These are phyloP conservation scores for Tridacna crocea DNA, from an alignment of 2,888 invertebrate species.

Conservation along the genomic window DNA sequence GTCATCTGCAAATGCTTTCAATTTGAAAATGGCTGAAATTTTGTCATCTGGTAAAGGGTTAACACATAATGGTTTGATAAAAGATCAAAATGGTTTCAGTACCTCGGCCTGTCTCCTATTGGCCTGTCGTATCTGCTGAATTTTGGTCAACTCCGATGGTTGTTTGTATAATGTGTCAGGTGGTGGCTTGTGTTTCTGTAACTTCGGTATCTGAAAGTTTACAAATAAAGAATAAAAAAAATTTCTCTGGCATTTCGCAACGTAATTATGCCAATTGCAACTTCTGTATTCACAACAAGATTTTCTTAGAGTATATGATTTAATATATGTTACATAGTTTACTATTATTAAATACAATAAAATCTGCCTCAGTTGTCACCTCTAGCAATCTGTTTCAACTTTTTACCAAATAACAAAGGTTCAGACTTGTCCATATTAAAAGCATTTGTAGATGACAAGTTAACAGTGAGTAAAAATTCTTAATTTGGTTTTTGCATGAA, in stretches of 20 bases:
- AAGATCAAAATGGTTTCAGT: not conserved
- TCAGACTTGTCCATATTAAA: not conserved
- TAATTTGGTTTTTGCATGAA: too few species aligned
- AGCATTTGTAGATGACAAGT: not conserved
- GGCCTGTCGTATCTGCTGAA: constrained; percentile 70
- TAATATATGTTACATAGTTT: too few species aligned
- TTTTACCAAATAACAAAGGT: not conserved
- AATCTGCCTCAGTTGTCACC: too few species aligned
- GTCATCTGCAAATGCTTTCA: too few species aligned
- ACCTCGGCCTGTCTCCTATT: constrained; percentile 81
- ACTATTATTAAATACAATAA: too few species aligned
- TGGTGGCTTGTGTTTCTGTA: constrained; percentile 76
- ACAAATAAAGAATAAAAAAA: not conserved
- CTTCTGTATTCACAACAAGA: too few species aligned
- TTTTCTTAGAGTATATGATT: too few species aligned
- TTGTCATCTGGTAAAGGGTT: too few species aligned
- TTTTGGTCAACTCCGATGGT: constrained; percentile 73
- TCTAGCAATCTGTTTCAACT: not conserved
- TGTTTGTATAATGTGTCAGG: constrained; percentile 77
- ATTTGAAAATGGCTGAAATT: too few species aligned
- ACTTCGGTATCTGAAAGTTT: constrained; percentile 78
- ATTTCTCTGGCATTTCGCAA: too few species aligned
- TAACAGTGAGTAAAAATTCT: not conserved
- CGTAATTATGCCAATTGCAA: too few species aligned
- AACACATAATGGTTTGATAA: not conserved